Base-by-base conservation (phyloP, 2,797 vertebrate species). In the Heliangelus exortis region DNA sequence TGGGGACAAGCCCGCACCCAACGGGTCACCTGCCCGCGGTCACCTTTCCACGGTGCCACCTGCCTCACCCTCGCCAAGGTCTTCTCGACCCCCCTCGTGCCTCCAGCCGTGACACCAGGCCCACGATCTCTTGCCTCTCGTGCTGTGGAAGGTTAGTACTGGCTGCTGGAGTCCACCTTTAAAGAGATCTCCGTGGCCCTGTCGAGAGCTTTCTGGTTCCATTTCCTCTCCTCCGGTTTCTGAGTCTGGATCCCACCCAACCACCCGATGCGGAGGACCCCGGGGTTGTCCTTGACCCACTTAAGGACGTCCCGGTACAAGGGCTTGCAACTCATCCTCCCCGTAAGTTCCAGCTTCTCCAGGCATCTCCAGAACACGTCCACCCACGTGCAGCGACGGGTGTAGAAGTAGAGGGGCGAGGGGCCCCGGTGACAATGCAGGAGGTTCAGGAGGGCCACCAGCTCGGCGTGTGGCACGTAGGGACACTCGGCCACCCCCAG, bases 151-250 rank as follows among this genome's bases (percentile, higher is more conserved):
- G 83, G 91, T 67, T 87, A 83, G 1, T 4, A 9, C 26, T 0
- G 2, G 17, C 11, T 20, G 55, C 6, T 33, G n/a, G 0, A 1
- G 1, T 6, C 39, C 23, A 6, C 39, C 19, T 12, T 4, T 4
- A 0, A 1, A 1, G 59, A 5, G 28, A 89, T 25, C 1, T 1
- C 26, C 54, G 1, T 3, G 4, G 76, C 82, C 54, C 87, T 93
- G n/a, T 7, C 7, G 13, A 3, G 11, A 19, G 2, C 82, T 8
- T 47, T 29, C 26, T 16, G 43, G 15, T 7, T 58, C 91, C 87
- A 63, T 15, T 43, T 6, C 54, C 6, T 9, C 72, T 82, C 66
- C 29, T 63, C 7, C 1, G 1, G 6, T 7, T 67, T 54, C 77
- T 16, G 2, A 2, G 13, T 36, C 34, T 9, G 10, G 34, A 36